Evolutionary conservation across 1,140 invertebrate species (phyloP).

Genomic region (Portunus trituberculatus): DNA sequence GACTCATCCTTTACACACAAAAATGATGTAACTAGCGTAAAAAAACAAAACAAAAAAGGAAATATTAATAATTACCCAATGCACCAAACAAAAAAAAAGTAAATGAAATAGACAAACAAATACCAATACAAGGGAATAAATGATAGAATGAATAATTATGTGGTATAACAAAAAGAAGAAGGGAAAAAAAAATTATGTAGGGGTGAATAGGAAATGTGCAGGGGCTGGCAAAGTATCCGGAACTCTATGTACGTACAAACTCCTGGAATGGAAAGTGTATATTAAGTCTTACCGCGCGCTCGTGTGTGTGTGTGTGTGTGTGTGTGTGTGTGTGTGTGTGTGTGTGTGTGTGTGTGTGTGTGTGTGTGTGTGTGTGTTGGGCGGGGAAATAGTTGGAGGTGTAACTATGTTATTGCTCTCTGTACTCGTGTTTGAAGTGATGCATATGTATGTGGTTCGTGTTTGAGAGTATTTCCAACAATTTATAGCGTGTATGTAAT

Average conservation of each 20-base stretch:
- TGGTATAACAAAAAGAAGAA: no score
- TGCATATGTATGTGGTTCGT: conserved; percentile 7
- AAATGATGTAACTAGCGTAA: no score
- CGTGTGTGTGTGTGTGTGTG: conserved; percentile 30
- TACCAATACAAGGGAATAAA: no score
- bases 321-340: conserved; percentile 44
- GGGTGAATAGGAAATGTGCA: no score
- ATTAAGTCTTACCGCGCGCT: neutral
- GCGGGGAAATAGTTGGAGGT: neutral
- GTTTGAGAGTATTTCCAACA: neutral
- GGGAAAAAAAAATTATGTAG: no score
- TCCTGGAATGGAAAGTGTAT: neutral
- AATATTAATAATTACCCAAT: no score
- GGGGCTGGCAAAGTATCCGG: no score
- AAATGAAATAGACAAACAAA: no score
- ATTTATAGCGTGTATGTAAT: neutral
- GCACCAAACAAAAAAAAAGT: no score
- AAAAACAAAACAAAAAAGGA: no score
- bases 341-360: conserved; percentile 34
- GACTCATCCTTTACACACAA: no score
- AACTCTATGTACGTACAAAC: neutral
- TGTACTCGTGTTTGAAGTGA: neutral
- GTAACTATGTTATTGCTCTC: neutral
- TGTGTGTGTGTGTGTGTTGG: conserved; percentile 36
- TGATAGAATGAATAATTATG: no score